Evolutionary conservation across 2,888 invertebrate genomes (phyloP).

Genomic region (Cerceris ruficornis): DNA sequence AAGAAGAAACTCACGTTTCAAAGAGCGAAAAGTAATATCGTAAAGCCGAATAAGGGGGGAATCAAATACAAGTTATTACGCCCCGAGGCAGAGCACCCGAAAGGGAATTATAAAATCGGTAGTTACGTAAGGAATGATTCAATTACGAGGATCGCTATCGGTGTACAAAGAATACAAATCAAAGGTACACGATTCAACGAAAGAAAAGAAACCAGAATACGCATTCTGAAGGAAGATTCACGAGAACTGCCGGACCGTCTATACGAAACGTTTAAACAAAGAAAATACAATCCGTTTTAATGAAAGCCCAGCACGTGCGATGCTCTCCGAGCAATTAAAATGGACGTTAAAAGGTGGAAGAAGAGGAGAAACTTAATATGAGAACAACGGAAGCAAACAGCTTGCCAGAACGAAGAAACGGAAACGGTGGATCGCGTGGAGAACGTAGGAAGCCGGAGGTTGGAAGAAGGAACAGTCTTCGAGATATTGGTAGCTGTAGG

Average conservation of each 20-base stretch:
- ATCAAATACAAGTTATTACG: neutral
- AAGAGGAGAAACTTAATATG: conserved; percentile 14
- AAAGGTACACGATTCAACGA: neutral
- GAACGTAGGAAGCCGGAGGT: neutral
- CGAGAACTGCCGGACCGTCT: neutral
- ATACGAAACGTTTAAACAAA: neutral
- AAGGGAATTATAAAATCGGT: neutral
- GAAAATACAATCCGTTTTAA: neutral
- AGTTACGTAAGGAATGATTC: conserved; percentile 1
- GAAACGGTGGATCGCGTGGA: conserved; percentile 1
- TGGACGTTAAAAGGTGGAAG: neutral
- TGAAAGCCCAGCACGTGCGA: neutral
- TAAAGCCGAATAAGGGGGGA: neutral
- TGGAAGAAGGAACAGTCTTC: neutral
- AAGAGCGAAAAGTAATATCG: neutral
- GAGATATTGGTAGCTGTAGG: conserved; percentile 7
- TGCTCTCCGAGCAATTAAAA: neutral
- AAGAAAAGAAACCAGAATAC: neutral
- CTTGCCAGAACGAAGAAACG: conserved; percentile 15
- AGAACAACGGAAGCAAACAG: conserved; percentile 18
- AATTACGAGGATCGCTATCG: neutral
- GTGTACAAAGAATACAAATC: neutral
- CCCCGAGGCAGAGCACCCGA: neutral
- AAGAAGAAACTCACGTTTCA: too few relatives aligned
- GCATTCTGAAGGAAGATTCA: neutral